These are phyloP conservation scores for Delphinus delphis DNA, from an alignment of 2,113 vertebrate species.

Conservation along the genomic window DNA sequence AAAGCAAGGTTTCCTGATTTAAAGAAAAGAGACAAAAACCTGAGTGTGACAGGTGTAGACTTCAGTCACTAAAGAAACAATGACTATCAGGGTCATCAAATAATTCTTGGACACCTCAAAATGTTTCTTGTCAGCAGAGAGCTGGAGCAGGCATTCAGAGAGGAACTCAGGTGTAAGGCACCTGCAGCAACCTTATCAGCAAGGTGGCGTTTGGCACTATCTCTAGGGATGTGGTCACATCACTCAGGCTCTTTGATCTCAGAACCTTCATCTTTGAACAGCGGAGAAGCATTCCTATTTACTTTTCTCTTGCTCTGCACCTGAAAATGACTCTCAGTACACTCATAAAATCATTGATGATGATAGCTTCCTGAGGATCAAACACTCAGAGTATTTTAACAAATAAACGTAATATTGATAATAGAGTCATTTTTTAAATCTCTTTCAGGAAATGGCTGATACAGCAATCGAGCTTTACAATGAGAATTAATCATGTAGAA, in stretches of 20 bases:
- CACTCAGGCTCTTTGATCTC: conserved; percentile 5
- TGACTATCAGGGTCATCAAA: neutral
- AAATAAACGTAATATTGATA: neutral
- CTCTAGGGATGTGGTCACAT: neutral
- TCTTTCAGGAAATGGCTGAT: neutral
- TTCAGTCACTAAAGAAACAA: neutral
- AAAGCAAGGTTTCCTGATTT: neutral
- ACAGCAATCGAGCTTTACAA: neutral
- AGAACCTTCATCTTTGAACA: neutral
- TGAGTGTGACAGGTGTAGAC: neutral
- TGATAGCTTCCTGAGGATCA: conserved; percentile 15
- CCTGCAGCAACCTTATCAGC: neutral
- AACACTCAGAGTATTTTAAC: neutral
- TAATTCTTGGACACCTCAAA: neutral
- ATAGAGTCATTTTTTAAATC: neutral
- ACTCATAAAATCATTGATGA: conserved; percentile 14
- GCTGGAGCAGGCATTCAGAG: neutral
- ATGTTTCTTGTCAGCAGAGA: neutral
- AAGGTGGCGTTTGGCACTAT: neutral
- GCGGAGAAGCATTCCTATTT: neutral
- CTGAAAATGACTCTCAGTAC: neutral
- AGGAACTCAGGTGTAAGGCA: neutral
- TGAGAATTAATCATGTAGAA: neutral
- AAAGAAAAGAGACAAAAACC: rapidly evolving
- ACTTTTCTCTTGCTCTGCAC: conserved; percentile 23